Percentiles rank a stretch among this genome's conserved stretches.
Conservation (phyloP, 2,797 vertebrate genomes). For the Tinamus major region DNA sequence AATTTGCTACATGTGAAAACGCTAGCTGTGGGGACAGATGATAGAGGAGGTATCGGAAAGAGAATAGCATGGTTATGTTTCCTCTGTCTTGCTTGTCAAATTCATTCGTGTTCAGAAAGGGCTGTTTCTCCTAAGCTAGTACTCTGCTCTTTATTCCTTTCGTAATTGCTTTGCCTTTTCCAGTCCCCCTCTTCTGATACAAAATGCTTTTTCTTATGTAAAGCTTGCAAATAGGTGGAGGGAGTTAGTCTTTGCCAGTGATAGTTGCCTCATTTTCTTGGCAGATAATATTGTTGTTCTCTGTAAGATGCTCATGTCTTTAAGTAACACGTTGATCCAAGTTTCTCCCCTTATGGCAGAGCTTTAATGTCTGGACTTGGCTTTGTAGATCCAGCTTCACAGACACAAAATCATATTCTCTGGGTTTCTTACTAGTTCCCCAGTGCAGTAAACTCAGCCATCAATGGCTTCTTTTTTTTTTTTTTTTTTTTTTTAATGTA, state of each 20-base stretch:
- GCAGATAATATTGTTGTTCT: neutral
- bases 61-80: neutral
- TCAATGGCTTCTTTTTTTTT: neutral
- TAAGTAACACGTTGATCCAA: rapidly evolving
- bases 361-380: neutral
- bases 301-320: neutral
- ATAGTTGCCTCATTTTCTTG: neutral
- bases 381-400: neutral
- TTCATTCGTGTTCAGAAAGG: conserved; percentile 7
- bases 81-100: neutral
- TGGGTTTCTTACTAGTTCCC: neutral
- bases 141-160: neutral
- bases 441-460: neutral
- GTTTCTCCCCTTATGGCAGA: neutral
- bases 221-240: neutral
- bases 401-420: neutral
- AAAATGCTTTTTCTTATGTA: neutral
- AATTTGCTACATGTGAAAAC: conserved; percentile 61
- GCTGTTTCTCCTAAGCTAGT: neutral
- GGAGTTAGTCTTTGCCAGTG: neutral
- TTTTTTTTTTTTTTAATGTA: neutral
- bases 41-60: conserved; percentile 44
- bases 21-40: conserved; percentile 56
- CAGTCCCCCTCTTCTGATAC: neutral
- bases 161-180: neutral